Evolutionary conservation across 2,113 vertebrate genomes (phyloP), one percentile per base, ranked within the genome.

Genomic region (Antigone vipio): DNA sequence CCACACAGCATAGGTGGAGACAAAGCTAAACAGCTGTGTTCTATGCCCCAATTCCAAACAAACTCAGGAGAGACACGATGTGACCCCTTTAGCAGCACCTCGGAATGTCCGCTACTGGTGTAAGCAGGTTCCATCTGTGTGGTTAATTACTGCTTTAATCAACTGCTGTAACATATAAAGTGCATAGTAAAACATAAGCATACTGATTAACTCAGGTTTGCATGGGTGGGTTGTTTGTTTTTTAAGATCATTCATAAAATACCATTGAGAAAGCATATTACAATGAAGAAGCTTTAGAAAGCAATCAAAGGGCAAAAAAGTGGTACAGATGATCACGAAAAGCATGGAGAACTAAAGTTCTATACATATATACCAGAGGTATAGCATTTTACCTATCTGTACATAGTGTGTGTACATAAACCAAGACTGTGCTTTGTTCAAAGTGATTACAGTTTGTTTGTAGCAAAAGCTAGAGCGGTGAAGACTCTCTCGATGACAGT

Each of bases 211-310:
- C 30, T 60, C 45, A n/a, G 30, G 55, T 52, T 52, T 81, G 42
- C 20, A 14, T 19, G 30, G 58, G 42, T 19, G 18, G 40, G 6
- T 44, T 44, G 13, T 44, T 44, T 44, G 16, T 21, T 47, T 47
- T 47, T 47, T 47, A 3, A 97, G 97, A 62, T 93, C 96, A 6
- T 97, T 97, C 34, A 95, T 98, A 69, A 97, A 94, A 67, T 81
- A 97, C 74, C 98, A 97, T 40, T 11, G 97, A 98, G 77, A 95
- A 88, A 32, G 78, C 98, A 50, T 93, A 95, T 14, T 98, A 98
- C 4, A 84, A 96, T 95, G 89, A 89, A 62, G 92, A 95, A 12
- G 53, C 89, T 45, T 63, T 98, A 66, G 95, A 98, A 44, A 89
- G 78, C 89, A 96, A 82, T 62, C 97, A 98, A n/a, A 96, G 97